phyloP scores from a whole-genome alignment of 2,113 vertebrate species.

The Leucopternis melanops region DNA sequence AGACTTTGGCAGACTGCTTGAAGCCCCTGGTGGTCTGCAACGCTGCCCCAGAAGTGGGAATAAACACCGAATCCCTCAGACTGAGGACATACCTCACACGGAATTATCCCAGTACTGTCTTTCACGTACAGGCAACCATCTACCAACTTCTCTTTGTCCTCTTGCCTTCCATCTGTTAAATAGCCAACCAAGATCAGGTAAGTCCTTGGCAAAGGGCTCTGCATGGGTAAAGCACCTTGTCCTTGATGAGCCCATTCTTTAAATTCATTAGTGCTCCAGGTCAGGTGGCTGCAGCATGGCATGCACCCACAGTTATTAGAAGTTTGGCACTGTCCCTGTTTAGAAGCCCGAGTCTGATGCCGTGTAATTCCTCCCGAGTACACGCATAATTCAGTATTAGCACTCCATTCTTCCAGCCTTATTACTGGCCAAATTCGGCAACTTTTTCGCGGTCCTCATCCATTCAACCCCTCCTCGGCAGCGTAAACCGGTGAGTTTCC shows the following conservation, averaged over 20 bases:
- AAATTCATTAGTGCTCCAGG: constrained; percentile 78
- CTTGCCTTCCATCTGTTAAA: constrained; percentile 59
- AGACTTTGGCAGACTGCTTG: not conserved
- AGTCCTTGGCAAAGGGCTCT: constrained; percentile 62
- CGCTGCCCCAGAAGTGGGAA: not conserved
- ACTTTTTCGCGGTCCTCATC: not conserved
- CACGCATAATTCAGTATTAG: not conserved
- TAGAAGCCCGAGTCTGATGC: constrained; percentile 4
- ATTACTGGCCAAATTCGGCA: constrained; percentile 12
- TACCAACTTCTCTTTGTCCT: not conserved
- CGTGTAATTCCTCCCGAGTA: not conserved
- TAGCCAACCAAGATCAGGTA: constrained; percentile 81
- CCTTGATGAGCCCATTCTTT: constrained; percentile 68
- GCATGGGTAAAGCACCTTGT: constrained; percentile 15
- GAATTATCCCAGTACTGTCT: constrained; percentile 72
- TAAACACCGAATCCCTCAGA: not conserved
- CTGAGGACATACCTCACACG: constrained; percentile 70
- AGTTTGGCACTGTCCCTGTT: constrained; percentile 34
- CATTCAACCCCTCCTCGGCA: not conserved
- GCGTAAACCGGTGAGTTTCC: constrained; percentile 31
- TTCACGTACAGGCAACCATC: constrained; percentile 69
- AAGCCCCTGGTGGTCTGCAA: not conserved
- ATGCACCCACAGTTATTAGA: constrained; percentile 37
- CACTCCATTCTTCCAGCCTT: not conserved
- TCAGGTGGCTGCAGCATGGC: constrained; percentile 79